Conservation (phyloP, 2,113 vertebrate genomes). For the Penelope pileata region DNA sequence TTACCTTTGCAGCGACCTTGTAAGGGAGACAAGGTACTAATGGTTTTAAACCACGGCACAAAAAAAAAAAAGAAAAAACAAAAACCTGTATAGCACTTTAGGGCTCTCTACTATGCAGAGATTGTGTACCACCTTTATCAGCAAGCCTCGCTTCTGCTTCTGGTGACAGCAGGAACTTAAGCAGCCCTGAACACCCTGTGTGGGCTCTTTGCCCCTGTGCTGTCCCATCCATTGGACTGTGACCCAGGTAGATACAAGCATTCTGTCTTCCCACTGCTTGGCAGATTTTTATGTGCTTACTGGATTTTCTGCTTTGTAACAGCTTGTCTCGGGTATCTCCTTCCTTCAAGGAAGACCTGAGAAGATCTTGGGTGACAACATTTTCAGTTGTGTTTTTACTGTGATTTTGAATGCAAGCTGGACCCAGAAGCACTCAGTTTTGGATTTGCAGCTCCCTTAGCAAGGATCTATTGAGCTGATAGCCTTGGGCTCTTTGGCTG, state of each 20-base stretch:
- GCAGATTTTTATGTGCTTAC: neutral
- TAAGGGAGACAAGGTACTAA: neutral
- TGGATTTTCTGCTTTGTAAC: neutral
- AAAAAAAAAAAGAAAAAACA: neutral
- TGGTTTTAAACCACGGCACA: neutral
- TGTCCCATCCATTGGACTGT: neutral
- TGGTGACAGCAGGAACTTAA: neutral
- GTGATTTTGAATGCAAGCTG: neutral
- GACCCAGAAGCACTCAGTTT: rapidly evolving
- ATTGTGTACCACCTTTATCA: neutral
- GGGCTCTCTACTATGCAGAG: neutral
- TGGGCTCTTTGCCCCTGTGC: neutral
- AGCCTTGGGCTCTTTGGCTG: neutral
- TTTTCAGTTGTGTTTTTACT: neutral
- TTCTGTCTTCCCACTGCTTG: neutral
- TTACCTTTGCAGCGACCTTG: neutral
- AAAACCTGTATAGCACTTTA: neutral
- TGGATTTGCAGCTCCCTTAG: neutral
- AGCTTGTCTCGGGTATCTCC: neutral
- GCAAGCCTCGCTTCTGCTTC: neutral
- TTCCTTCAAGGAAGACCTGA: neutral
- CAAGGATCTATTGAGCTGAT: neutral
- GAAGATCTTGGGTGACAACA: neutral
- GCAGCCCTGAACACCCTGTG: neutral
- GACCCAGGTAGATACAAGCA: neutral